Evolutionary conservation across 2,797 vertebrate genomes (phyloP).

Genomic region (Okamejei kenojei): DNA sequence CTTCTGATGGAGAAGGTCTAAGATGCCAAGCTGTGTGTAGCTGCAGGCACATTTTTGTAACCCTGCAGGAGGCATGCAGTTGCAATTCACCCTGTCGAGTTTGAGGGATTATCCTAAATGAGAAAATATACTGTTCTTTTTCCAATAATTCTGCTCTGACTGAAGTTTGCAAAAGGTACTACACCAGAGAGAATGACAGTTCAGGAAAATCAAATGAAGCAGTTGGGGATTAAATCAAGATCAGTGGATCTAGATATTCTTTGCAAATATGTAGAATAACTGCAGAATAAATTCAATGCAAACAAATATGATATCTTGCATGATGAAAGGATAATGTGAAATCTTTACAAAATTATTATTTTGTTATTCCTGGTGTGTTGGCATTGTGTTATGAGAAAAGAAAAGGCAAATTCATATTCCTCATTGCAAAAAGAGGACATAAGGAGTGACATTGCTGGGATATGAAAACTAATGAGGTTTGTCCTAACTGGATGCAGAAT

Average conservation of each 20-base stretch:
- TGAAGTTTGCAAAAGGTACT: neutral
- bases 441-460: neutral
- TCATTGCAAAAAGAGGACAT: too few species aligned
- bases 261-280: neutral
- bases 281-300: neutral
- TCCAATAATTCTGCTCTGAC: neutral
- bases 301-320: neutral
- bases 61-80: too few species aligned
- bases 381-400: neutral
- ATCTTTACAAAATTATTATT: neutral
- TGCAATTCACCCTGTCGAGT: too few species aligned
- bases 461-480: neutral
- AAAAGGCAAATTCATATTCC: neutral
- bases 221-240: neutral
- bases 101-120: neutral
- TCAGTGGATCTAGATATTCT: neutral
- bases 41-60: too few species aligned
- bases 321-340: neutral
- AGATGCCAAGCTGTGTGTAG: too few species aligned
- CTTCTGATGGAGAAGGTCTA: too few species aligned
- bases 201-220: neutral
- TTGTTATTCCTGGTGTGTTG: neutral
- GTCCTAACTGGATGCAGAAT: neutral
- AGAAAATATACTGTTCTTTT: neutral
- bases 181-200: neutral